Conservation (phyloP, 1,140 invertebrate species). For the Platorchestia sp. region DNA sequence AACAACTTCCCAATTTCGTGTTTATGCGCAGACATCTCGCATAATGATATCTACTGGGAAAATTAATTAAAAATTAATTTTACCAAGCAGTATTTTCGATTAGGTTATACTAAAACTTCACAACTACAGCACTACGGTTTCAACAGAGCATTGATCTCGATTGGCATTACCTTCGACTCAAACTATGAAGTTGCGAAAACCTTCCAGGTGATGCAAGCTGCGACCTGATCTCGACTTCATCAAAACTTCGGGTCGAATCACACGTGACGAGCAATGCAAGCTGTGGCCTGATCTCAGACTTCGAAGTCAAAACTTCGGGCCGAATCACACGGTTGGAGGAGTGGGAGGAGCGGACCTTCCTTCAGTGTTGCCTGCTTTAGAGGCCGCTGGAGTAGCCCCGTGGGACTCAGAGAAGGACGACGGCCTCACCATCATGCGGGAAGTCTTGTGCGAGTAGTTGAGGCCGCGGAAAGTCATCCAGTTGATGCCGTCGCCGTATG, state of each 20-base stretch:
- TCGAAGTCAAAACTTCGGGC: not conserved
- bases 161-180: not conserved
- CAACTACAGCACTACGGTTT: not conserved
- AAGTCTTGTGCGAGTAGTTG: slow-evolving; percentile 71
- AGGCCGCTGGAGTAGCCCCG: not conserved
- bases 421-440: slow-evolving; percentile 71
- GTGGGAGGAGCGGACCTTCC: not conserved
- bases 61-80: not conserved
- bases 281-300: no score
- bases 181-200: not conserved
- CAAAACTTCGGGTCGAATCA: not conserved
- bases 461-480: slow-evolving; percentile 71
- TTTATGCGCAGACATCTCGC: not conserved
- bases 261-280: not conserved
- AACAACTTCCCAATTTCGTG: not conserved
- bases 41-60: not conserved
- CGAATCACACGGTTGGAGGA: not conserved
- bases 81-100: not conserved
- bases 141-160: not conserved
- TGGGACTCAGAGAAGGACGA: not conserved
- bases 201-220: not conserved
- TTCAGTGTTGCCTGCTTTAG: not conserved
- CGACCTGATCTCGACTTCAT: not conserved
- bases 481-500: slow-evolving; percentile 70
- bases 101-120: not conserved